Base-by-base conservation (phyloP, 2,888 invertebrate genomes). In the Thera obeliscata region DNA sequence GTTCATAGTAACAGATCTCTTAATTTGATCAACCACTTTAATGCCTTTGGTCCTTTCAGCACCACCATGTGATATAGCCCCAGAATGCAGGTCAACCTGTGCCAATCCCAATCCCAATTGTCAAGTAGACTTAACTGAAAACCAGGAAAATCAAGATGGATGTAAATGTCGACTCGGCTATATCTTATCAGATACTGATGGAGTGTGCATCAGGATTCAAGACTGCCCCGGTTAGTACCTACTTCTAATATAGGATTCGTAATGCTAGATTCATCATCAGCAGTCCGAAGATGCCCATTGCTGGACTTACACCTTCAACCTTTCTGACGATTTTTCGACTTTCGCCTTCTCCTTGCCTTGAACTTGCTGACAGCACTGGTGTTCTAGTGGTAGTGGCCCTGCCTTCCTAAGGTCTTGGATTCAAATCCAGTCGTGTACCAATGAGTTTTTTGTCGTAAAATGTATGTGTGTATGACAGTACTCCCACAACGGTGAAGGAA, bases 161-260 rank as follows among this genome's bases (percentile, higher is more conserved):
- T 78, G 80, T 60, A 67, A 67, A 58, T 81, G 80, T 55, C 60
- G 72, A 41, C 33, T 63, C 1, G 80, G 80, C 0, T 78, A 71
- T 12, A 66, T 81, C 11, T 54, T 78, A 35, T 62, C 66, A 12
- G 56, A 74, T 22, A 33, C 46, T 1, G 64, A 74, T 41, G 81
- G 79, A 49, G 60, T 57, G 2, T 80, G 79, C 68, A 66, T 80
- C 11, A 64, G 56, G 35, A 61, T 74, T 33, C 74, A 75, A 35
- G 68, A 79, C 4, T 81, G 80, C 65, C 76, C 79, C 46, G 69
- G 78, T 66, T 9, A 61, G 66, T 56, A 22, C n/a, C 22, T 22
- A 22, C 22, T 22, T 22, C 22, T 36, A 48, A 4, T 11, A 5
- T 4, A 49, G 5, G 38, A 38, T 38, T 38, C 6, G 38, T 38